Base-by-base conservation (phyloP, 2,113 vertebrate species). In the Microtus richardsoni region DNA sequence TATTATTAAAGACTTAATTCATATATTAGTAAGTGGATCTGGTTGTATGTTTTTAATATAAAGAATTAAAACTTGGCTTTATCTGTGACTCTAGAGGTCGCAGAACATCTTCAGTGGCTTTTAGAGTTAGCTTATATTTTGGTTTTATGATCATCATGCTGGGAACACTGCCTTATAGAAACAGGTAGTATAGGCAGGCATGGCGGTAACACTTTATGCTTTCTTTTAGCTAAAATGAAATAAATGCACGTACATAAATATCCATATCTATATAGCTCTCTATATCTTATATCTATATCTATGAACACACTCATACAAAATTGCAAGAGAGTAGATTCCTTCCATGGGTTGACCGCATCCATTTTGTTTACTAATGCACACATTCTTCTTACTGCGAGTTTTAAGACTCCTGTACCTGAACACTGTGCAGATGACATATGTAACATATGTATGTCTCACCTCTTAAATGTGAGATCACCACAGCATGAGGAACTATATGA, bases 211-310 rank as follows among this genome's bases (percentile, higher is more conserved):
- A 44, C 30, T 73, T 24, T 19, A 8, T 90, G 4, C 6, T 88
- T 16, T 90, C 52, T 80, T 75, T 49, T 87, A 83, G 36, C 36
- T 93, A 88, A 36, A 47, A 64, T 87, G 75, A 77, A 89, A 75
- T 90, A 39, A 95, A 68, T 78, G 24, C 14, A 58, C 49, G 39
- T 5, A 78, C 24, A 7, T 79, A 70, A 85, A 75, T 75, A 44
- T 30, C 26, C 26, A 3, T 10, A 5, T 41, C 54, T 19, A 19
- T 58, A 19, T 58, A 28, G 54, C 4, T 58, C 16, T 58, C 17
- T 58, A 5, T 4, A 39, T 6, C 47, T 47, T 16, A 71, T 16
- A 39, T 8, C 47, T 54, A 68, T 13, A 22, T 16, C 68, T 16
- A 47, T 17, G 52, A 1, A 44, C 21, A 71, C 21, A 83, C 6